These are phyloP conservation scores for Toxonevra muliebris DNA, from an alignment of 2,888 invertebrate species.

Conservation along the genomic window DNA sequence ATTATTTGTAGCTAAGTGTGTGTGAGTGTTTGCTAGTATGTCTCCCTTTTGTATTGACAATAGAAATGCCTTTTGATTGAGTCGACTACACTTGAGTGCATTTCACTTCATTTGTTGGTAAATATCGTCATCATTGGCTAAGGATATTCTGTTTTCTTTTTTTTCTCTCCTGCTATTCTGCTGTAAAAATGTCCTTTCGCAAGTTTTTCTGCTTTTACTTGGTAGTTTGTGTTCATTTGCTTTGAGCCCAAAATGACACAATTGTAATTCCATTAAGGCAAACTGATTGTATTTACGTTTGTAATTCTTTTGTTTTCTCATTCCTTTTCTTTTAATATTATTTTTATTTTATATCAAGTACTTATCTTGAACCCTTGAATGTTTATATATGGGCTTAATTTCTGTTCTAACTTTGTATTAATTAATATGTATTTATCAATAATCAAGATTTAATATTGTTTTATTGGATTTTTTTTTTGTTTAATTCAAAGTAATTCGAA, in stretches of 20 bases:
- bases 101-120: constrained; percentile 5
- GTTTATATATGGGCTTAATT: too few relatives aligned
- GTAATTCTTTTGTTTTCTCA: constrained; percentile 13
- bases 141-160: too few relatives aligned
- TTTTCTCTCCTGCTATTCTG: neutral
- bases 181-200: too few relatives aligned
- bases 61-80: constrained; percentile 7
- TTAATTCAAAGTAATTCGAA: too few relatives aligned
- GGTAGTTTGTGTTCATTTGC: neutral
- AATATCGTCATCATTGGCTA: neutral
- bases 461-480: too few relatives aligned
- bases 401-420: too few relatives aligned
- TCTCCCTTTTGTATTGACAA: neutral
- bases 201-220: neutral
- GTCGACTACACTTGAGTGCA: constrained; percentile 9
- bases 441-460: too few relatives aligned
- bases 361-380: too few relatives aligned
- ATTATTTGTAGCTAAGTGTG: neutral
- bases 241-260: constrained; percentile 9
- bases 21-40: neutral
- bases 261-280: constrained; percentile 26
- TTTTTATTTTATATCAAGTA: too few relatives aligned
- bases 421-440: too few relatives aligned
- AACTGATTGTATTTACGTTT: constrained; percentile 23
- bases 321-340: too few relatives aligned